Evolutionary conservation across 2,797 vertebrate species (phyloP), one percentile per base, ranked within the genome.

Genomic region (Catharus ustulatus): DNA sequence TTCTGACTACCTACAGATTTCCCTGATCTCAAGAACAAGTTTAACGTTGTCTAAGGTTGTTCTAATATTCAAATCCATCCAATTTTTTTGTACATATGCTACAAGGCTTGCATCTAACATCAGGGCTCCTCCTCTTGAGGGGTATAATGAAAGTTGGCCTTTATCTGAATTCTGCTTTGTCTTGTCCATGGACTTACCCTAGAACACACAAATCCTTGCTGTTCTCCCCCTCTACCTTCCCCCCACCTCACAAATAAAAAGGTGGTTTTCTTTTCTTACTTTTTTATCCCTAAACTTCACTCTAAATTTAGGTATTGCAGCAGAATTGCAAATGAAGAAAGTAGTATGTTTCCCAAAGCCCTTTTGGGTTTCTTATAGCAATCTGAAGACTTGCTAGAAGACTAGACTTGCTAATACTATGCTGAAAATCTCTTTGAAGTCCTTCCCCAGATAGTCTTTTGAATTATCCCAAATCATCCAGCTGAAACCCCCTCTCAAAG

Each of bases 161-260:
- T 82, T 75, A 38, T 57, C 58, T 30, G 24, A 78, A 40, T 63
- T 40, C 13, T 12, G 15, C 34, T 85, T 88, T 36, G 9, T 63
- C 48, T 76, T 69, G 26, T 43, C 42, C 6, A 21, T 26, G 26
- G 22, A 64, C 8, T 61, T 46, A 15, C 22, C 36, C 54, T 22
- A 43, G 15, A 36, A 18, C 2, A 24, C 7, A 11, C 17, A 68
- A 89, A 43, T 55, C 49, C 21, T 52, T 17, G 8, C 30, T n/a
- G 8, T n/a, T 59, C 34, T 63, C 43, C 21, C 30, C 4, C 10
- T 13, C 8, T 6, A 11, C 8, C 10, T 48, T 15, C 2, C 7
- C 6, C 3, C 3, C 2, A 12, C 0, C 4, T 3, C 10, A 21
- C 15, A 36, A 49, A 49, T 49, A 55, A 42, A 34, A 46, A 23